These are phyloP conservation scores for Chrysocyon brachyurus DNA, from an alignment of 2,797 vertebrate species.

Conservation along the genomic window DNA sequence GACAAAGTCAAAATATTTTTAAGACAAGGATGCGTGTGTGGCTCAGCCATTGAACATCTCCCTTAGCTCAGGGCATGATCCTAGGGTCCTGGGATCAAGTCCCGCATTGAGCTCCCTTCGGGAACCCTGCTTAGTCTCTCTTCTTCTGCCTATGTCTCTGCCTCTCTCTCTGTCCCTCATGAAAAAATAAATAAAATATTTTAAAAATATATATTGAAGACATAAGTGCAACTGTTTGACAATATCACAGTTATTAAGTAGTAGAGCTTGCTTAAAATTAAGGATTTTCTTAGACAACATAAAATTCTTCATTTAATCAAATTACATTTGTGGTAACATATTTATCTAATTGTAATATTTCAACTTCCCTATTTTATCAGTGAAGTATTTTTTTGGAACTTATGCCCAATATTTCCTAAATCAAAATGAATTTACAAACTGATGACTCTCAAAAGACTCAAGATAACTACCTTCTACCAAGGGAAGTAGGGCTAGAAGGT, in stretches of 20 bases:
- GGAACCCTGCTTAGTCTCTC: no score
- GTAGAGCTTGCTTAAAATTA: background rate
- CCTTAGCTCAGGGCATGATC: no score
- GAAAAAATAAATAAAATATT: no score
- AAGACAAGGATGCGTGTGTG: background rate
- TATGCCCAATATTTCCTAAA: conserved; percentile 21
- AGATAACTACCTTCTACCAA: background rate
- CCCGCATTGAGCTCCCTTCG: no score
- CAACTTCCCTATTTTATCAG: background rate
- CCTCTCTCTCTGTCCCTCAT: no score
- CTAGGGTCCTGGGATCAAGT: no score
- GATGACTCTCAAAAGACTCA: background rate
- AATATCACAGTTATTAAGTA: background rate
- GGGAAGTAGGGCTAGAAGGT: background rate
- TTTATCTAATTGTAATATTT: background rate
- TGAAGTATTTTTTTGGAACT: background rate
- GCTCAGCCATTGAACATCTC: no score
- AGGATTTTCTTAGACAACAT: background rate
- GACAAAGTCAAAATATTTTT: background rate
- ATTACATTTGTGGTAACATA: background rate
- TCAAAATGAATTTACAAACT: background rate
- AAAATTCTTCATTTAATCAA: background rate
- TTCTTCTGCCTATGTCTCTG: no score
- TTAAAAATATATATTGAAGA: background rate
- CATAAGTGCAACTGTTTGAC: background rate